A percentile compares a stretch with the other conserved stretches of the same genome.
These are phyloP conservation scores for Drosophila mayaguana DNA, from an alignment of 2,888 invertebrate species.

Conservation along the genomic window DNA sequence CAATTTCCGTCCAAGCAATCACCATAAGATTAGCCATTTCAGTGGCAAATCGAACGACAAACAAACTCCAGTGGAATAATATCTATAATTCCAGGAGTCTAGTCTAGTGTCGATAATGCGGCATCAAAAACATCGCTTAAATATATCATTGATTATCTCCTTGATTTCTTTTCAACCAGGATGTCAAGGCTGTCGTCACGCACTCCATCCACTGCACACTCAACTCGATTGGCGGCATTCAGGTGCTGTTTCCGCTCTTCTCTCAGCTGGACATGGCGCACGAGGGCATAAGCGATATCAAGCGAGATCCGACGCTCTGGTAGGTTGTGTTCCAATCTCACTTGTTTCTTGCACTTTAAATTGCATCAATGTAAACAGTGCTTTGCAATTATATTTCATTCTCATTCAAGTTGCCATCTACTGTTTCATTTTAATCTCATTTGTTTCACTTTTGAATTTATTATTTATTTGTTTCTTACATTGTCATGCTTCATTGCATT, in stretches of 20 bases:
- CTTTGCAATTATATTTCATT: too few relatives aligned
- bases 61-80: too few relatives aligned
- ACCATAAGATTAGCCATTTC: background rate
- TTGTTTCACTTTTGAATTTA: too few relatives aligned
- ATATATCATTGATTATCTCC: background rate
- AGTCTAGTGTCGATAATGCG: too few relatives aligned
- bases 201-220: conserved; percentile 99
- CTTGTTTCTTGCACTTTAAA: background rate
- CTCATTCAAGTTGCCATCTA: too few relatives aligned
- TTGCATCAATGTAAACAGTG: too few relatives aligned
- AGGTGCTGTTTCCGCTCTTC: conserved; percentile 98
- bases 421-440: too few relatives aligned
- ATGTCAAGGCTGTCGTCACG: conserved; percentile 99
- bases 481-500: too few relatives aligned
- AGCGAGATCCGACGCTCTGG: conserved; percentile 95
- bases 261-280: conserved; percentile 98
- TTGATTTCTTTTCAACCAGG: conserved; percentile 86
- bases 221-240: conserved; percentile 99
- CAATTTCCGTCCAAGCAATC: conserved; percentile 3
- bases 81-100: background rate
- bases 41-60: background rate
- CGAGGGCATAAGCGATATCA: conserved; percentile 92
- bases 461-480: too few relatives aligned
- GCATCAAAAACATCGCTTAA: background rate
- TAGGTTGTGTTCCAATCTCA: conserved; percentile 85